Conservation (phyloP, 2,888 invertebrate species). For the Agapostemon virescens region DNA sequence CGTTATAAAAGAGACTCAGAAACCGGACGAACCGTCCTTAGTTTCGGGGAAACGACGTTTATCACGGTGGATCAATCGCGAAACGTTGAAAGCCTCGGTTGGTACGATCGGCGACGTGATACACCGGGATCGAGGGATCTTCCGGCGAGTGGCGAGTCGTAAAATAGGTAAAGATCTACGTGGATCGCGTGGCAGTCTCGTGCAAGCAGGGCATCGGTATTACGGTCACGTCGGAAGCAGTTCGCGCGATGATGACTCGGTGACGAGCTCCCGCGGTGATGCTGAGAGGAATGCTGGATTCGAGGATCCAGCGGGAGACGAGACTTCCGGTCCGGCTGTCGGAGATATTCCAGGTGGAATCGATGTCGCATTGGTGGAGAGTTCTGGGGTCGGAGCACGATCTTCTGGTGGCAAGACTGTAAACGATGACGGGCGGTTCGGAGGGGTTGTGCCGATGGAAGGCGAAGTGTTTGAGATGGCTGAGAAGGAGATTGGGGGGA, state of each 20-base stretch:
- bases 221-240: constrained; percentile 33
- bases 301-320: neutral
- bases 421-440: neutral
- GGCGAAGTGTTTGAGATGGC: neutral
- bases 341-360: neutral
- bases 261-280: neutral
- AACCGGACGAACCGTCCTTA: neutral
- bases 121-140: neutral
- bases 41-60: constrained; percentile 1
- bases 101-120: constrained; percentile 15
- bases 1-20: neutral
- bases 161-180: neutral
- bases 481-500: neutral
- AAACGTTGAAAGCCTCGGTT: constrained; percentile 22
- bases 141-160: neutral
- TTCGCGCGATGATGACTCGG: constrained; percentile 9
- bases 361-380: neutral
- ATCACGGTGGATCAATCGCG: constrained; percentile 23
- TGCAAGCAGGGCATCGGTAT: neutral
- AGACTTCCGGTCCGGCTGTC: neutral
- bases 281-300: neutral
- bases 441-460: neutral
- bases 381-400: neutral
- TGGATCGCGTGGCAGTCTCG: neutral
- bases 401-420: neutral